Base-by-base conservation (phyloP, 2,113 vertebrate species). In the Malaclemys terrapin region DNA sequence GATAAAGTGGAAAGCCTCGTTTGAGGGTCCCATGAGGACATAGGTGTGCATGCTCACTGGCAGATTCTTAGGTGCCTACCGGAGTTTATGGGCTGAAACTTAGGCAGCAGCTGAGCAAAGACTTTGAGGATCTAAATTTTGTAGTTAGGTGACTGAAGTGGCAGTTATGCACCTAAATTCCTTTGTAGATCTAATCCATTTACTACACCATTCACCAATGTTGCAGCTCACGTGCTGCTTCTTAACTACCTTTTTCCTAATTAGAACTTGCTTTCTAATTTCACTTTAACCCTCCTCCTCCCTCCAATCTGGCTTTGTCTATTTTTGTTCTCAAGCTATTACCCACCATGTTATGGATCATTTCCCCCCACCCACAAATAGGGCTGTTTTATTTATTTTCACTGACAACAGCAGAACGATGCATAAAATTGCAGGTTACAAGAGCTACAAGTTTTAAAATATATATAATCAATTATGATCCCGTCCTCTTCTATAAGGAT, bases 261-360 rank as follows among this genome's bases (percentile, higher is more conserved):
- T 62, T 86, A 97, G 45, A 97, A 89, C 25, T 14, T 42, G 53
- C 29, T 96, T 96, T 93, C 24, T 90, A 88, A 65, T 89, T 96
- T 95, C 16, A 93, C 27, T 90, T 75, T 53, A n/a, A 82, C 57
- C 27, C 19, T 59, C 84, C 85, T 85, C 85, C 78, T 56, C 38
- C 35, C 78, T 59, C 45, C 35, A 95, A 56, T 87, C 45, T 76
- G 56, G 12, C 35, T 92, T 83, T 22, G 89, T 84, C 53, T 85
- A 49, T 56, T 93, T 91, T 50, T 93, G 9, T 84, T 93, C 47
- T 80, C 57, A 56, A 93, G 50, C 22, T 50, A 62, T 54, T 78
- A 93, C 6, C 16, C 12, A 92, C 72, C 2, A 25, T 49, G 54
- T 29, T 88, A 42, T 38, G 47, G 62, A 82, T 9, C n/a, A 87